Percentiles rank a stretch among this genome's conserved stretches.
Evolutionary conservation across 1,140 invertebrate genomes (phyloP).

Genomic region (Planococcus citri): DNA sequence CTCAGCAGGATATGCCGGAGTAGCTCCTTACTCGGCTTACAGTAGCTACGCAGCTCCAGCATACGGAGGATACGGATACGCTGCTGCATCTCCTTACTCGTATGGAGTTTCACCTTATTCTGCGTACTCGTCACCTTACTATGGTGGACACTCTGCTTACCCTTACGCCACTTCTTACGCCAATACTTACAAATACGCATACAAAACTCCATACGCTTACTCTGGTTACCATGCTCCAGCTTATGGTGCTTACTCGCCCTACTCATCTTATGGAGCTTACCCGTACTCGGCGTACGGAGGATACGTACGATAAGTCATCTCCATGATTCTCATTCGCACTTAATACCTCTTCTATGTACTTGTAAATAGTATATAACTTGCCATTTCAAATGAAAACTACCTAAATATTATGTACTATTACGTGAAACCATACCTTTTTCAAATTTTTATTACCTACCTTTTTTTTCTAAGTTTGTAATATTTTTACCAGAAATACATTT

Average conservation of each 20-base stretch:
- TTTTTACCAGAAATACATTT: neutral
- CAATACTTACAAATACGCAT: neutral
- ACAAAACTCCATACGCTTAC: neutral
- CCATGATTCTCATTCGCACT: neutral
- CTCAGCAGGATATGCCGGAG: neutral
- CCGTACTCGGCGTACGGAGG: neutral
- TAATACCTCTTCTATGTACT: neutral
- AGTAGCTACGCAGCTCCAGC: neutral
- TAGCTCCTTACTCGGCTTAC: neutral
- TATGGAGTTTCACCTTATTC: neutral
- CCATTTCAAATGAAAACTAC: neutral
- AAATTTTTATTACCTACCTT: neutral
- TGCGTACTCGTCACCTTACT: neutral
- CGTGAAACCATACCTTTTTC: neutral
- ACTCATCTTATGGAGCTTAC: neutral
- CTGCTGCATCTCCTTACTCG: neutral
- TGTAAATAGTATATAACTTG: neutral
- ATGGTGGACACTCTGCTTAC: neutral
- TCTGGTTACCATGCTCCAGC: conserved; percentile 1
- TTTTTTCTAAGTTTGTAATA: neutral
- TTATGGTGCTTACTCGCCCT: neutral
- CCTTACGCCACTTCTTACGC: neutral
- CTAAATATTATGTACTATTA: neutral
- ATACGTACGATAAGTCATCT: neutral
- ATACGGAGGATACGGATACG: neutral